Conservation (phyloP, 2,113 vertebrate genomes). For the Puntigrus tetrazona region DNA sequence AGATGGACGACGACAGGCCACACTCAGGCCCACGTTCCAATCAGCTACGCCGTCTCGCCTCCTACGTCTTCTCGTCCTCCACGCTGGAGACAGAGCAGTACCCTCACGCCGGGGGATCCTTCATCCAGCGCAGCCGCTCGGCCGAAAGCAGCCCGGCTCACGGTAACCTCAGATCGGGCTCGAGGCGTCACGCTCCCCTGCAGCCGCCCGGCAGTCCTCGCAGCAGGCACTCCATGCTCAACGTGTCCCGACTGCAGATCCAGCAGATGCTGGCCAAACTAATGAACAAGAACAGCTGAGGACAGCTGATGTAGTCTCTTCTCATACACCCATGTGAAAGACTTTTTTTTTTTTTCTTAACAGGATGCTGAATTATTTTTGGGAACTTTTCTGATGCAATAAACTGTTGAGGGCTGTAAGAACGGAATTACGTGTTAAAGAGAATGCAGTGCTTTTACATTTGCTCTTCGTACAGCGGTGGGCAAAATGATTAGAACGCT, state of each 20-base stretch:
- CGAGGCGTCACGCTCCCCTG: conserved; percentile 66
- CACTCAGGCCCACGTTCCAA: conserved; percentile 91
- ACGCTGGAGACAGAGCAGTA: conserved; percentile 98
- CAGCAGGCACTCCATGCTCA: conserved; percentile 92
- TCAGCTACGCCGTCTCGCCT: conserved; percentile 97
- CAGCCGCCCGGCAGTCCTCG: conserved; percentile 85
- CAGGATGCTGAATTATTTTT: neutral
- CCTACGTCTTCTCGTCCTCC: conserved; percentile 98
- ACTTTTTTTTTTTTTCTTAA: neutral
- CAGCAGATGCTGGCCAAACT: conserved; percentile 97
- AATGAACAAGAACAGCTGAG: conserved; percentile 91
- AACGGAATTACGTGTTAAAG: neutral
- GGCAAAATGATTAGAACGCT: no score
- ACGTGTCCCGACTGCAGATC: conserved; percentile 90
- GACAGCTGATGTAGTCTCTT: conserved; percentile 26
- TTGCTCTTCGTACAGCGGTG: neutral
- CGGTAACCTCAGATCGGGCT: conserved; percentile 74
- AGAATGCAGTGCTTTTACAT: conserved; percentile 18
- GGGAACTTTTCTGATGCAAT: conserved; percentile 69
- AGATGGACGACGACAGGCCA: conserved; percentile 94
- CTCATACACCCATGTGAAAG: neutral
- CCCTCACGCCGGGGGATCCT: conserved; percentile 86
- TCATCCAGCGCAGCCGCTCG: conserved; percentile 98
- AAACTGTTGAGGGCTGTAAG: conserved; percentile 60
- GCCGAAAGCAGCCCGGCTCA: conserved; percentile 98